Conservation (phyloP, 2,113 vertebrate genomes). For the Otocyon megalotis region DNA sequence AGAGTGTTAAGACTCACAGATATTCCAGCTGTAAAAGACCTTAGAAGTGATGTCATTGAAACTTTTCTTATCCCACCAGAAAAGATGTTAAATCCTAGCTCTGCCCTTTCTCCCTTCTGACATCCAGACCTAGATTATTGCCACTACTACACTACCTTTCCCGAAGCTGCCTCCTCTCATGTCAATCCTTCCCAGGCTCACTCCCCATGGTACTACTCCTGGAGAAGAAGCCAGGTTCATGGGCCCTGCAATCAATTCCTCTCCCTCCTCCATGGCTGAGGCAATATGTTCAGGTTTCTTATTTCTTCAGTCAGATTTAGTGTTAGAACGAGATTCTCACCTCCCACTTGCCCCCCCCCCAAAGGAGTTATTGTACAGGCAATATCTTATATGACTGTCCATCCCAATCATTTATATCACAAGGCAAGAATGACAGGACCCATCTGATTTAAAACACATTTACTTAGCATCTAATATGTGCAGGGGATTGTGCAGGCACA, state of each 20-base stretch:
- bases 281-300: neutral
- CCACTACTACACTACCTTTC: neutral
- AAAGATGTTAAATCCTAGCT: neutral
- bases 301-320: neutral
- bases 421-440: neutral
- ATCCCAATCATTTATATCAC: neutral
- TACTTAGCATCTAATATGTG: neutral
- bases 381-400: neutral
- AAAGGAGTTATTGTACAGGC: neutral
- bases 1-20: neutral
- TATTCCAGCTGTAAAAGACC: neutral
- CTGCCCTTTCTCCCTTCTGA: neutral
- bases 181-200: no score
- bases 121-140: neutral
- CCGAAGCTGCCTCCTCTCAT: neutral
- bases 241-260: neutral
- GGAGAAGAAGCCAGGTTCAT: neutral
- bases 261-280: neutral
- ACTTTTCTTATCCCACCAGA: neutral
- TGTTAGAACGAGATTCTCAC: conserved; percentile 17
- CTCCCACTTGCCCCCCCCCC: neutral
- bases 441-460: neutral
- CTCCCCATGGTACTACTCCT: neutral
- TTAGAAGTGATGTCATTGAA: neutral
- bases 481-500: neutral